phyloP scores from a whole-genome alignment of 1,140 invertebrate species.

The Rhyzopertha dominica region DNA sequence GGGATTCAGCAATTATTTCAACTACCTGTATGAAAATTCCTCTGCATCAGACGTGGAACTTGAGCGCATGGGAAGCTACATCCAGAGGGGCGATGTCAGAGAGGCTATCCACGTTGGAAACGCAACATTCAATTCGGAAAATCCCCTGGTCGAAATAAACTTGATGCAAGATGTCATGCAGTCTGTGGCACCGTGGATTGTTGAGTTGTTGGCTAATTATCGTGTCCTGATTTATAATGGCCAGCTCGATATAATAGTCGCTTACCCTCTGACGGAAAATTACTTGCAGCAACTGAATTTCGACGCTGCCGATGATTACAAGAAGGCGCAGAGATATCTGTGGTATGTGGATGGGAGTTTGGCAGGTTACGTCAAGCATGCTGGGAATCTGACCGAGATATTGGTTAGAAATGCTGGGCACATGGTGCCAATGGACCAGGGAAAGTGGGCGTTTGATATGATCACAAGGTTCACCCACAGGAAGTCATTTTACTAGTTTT shows the following conservation, averaged over 20 bases:
- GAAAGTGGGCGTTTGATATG: conserved; percentile 67
- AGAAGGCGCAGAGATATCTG: conserved; percentile 52
- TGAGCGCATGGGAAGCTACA: conserved; percentile 50
- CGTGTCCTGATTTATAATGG: conserved; percentile 72
- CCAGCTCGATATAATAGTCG: conserved; percentile 79
- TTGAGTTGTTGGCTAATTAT: conserved; percentile 62
- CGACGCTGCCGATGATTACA: conserved; percentile 57
- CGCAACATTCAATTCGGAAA: conserved; percentile 48
- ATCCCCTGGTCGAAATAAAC: conserved; percentile 57
- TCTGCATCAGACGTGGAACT: conserved; percentile 34
- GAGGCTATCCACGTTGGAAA: conserved; percentile 51
- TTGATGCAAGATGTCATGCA: conserved; percentile 77
- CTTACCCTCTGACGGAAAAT: conserved; percentile 70
- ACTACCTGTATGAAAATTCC: conserved; percentile 56
- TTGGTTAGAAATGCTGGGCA: conserved; percentile 74
- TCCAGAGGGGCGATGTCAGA: conserved; percentile 54
- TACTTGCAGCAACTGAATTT: conserved; percentile 64
- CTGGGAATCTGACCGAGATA: conserved; percentile 70
- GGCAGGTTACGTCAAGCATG: conserved; percentile 68
- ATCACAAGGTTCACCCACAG: conserved; percentile 68
- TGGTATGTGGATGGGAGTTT: conserved; percentile 64
- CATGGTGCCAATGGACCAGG: conserved; percentile 75
- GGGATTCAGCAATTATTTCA: conserved; percentile 63
- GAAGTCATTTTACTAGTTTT: conserved; percentile 46
- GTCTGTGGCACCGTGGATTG: conserved; percentile 70